phyloP scores from a whole-genome alignment of 92 coral and sea anemone species.

The Porites rus region DNA sequence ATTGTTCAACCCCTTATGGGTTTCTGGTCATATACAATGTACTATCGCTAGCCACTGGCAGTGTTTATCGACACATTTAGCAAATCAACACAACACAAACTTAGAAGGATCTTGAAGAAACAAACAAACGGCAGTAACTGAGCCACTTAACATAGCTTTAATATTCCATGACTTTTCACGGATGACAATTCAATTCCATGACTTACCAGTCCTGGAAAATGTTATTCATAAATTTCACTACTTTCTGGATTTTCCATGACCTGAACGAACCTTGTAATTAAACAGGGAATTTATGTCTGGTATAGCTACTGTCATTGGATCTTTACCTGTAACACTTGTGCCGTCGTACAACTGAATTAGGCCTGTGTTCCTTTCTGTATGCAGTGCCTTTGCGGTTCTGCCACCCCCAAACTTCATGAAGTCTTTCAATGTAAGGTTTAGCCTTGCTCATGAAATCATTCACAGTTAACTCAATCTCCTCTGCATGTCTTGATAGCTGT shows the following conservation, averaged over 20 bases:
- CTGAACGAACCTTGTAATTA: too few relatives aligned
- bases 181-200: too few relatives aligned
- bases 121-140: background rate
- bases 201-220: too few relatives aligned
- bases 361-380: conserved; percentile 97
- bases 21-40: background rate
- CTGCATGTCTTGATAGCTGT: conserved; percentile 91
- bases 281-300: too few relatives aligned
- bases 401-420: conserved; percentile 99
- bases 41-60: background rate
- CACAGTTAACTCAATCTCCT: conserved; percentile 89
- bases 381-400: conserved; percentile 94
- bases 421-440: conserved; percentile 97
- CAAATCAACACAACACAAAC: background rate
- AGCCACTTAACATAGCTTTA: too few relatives aligned
- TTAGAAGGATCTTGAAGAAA: background rate
- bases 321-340: conserved; percentile 97
- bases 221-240: too few relatives aligned
- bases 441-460: conserved; percentile 98
- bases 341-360: conserved; percentile 89
- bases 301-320: background rate
- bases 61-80: conserved; percentile 4
- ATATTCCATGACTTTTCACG: too few relatives aligned
- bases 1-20: too few relatives aligned
- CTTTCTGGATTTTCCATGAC: too few relatives aligned